Base-by-base conservation (phyloP, 1,140 invertebrate species). In the Neodiprion virginianus region DNA sequence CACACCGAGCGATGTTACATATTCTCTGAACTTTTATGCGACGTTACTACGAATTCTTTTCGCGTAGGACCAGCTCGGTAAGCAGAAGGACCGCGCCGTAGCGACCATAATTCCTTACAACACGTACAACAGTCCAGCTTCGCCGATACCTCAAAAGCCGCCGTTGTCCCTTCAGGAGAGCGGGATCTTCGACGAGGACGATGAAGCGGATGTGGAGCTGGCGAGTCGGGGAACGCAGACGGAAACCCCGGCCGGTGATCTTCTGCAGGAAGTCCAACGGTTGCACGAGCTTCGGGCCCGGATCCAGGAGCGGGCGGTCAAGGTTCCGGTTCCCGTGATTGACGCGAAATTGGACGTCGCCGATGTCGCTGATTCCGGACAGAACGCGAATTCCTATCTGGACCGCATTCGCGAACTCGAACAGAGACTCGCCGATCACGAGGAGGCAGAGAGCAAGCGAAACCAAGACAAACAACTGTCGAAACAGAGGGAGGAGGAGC, bases 121-220 rank as follows among this genome's bases (percentile, higher is more conserved):
- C 78, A 83, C 73, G 17, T 28, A 67, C 23, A 83, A 73, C 8
- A 53, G 77, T 8, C 77, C 82, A 11, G 72, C 79, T 11, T 83
- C 82, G 5, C 78, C 80, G 14, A 76, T 80, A 69, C 79, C 81
- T 1, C 80, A 82, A 21, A 87, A 87, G 66, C 78, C 81, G 0
- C 81, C 85, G 8, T 74, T 88, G 14, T 87, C 85, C 5, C 76
- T 90, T 7, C 89, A 90, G 80, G 90, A 90, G 77, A 90, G 89
- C 74, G 90, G 90, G 10, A 90, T 90, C 70, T 90, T 90, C 76
- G 89, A 90, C 8, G 84, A 81, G 7, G 81, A 84, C 0, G 84
- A 84, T 1, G 48, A 73, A 10, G 75, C 75, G n/a, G 74, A 76
- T 23, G 76, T 83, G 10, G 87, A 87, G 71, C 61, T 84, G 1